Base-by-base conservation (phyloP, 2,888 invertebrate species). In the Ophion obscuratus region DNA sequence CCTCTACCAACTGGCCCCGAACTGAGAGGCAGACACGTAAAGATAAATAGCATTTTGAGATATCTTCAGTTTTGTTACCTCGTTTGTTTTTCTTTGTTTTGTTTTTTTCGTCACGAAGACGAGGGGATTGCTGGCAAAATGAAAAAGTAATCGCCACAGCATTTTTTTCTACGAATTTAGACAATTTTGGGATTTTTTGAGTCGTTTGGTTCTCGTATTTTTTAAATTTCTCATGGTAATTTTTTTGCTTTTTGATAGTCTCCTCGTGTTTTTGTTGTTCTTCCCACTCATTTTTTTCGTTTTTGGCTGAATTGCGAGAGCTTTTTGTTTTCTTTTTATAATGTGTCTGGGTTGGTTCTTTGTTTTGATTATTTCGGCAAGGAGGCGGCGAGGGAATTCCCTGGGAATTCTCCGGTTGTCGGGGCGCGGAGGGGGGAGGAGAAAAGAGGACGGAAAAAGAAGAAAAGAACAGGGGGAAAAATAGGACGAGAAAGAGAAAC, bases 61-160 rank as follows among this genome's bases (percentile, higher is more conserved):
- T 70, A 79, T 71, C 78, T 83, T 57, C 24, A 79, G 36, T 79
- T 81, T 82, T 40, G 27, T 70, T n/a, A 36, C 20, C 40, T 74
- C 9, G 10, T 74, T 24, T 31, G 40, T 76, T n/a, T 17, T 20
- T 20, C 7, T 44, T 62, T 36, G 53, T 36, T 20, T 27, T n/a
- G n/a, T n/a, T 66, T 79, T 61, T 61, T 20, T n/a, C 24, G 2
- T 61, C 20, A 47, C 47, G 47, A 47, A 1, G 47, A 47, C 14
- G 47, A 47, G 3, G 10, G 47, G 14, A 47, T 47, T 47, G 47
- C 11, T 4, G 2, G 47, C 2, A 47, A 47, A 47, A 47, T 47
- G 11, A 14, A 14, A 47, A 47, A 47, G 10, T 14, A 47, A 40
- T 40, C 40, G 40, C 47, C 11, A 14, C 14, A 11, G 3, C 14